phyloP scores from a whole-genome alignment of 2,797 vertebrate genomes.

The Myotis findleyi region DNA sequence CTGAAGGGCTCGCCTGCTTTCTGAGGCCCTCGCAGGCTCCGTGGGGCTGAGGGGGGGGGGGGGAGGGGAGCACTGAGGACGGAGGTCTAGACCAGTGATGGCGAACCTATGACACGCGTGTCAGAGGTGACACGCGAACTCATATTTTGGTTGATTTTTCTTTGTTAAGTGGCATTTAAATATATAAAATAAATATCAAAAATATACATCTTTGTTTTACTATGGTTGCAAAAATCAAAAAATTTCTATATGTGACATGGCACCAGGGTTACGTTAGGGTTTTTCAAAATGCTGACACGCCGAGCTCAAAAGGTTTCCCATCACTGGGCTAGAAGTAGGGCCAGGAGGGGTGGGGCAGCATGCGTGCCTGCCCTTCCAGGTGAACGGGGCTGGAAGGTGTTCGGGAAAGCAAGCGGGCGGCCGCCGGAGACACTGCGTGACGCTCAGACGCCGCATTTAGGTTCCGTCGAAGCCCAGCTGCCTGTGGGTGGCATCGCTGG shows the following conservation, averaged over 20 bases:
- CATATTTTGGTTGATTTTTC: too few relatives aligned
- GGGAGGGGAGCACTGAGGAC: not conserved
- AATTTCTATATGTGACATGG: too few relatives aligned
- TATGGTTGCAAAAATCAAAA: too few relatives aligned
- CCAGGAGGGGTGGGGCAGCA: not conserved
- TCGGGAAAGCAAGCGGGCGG: not conserved
- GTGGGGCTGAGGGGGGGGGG: not conserved
- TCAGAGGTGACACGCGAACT: too few relatives aligned
- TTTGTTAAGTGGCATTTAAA: too few relatives aligned
- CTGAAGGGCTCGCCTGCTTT: not conserved
- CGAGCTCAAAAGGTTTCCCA: too few relatives aligned
- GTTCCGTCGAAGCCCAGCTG: conserved; percentile 8
- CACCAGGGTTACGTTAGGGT: too few relatives aligned
- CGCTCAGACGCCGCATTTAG: not conserved
- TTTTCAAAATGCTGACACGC: too few relatives aligned
- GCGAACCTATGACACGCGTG: too few relatives aligned
- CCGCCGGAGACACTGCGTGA: not conserved
- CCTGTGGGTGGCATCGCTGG: not conserved
- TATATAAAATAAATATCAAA: too few relatives aligned
- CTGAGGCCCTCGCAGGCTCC: not conserved
- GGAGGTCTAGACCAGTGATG: not conserved
- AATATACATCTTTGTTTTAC: too few relatives aligned
- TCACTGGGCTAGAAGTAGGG: not conserved
- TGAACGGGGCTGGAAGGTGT: not conserved
- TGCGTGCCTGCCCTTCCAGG: not conserved